Evolutionary conservation across 2,113 vertebrate genomes (phyloP), one percentile per base, ranked within the genome.

Genomic region (Genyomyrus donnyi): DNA sequence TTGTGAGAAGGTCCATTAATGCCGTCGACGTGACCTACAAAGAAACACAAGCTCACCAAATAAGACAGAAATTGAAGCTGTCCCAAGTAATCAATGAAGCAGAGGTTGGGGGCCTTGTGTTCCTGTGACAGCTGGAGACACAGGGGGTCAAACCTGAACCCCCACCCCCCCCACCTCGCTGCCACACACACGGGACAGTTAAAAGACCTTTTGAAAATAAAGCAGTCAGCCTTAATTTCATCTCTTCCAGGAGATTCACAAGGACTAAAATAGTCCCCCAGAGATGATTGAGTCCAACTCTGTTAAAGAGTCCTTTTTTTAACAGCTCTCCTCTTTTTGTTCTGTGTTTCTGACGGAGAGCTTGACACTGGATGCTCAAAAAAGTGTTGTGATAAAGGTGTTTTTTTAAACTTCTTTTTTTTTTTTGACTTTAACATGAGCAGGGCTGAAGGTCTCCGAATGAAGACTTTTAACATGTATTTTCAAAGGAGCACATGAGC

Each of bases 221-320:
- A 91, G 49, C 56, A 91, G 90, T 89, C 90, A 89, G 88, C 46
- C 83, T 83, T 87, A 45, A 89, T 91, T 91, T 89, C 48, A 39
- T 77, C 84, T 86, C 62, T 87, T 89, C 49, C 90, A 13, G 85
- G 50, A 45, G 74, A 66, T 49, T 85, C 87, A 35, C 77, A 62
- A 50, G 88, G 42, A 74, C 48, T 74, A 80, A 80, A 90, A 77
- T 21, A 46, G 66, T 56, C 58, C 85, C 89, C 58, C 17, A 10
- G 58, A 56, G 39, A 66, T 80, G 86, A 90, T 88, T 80, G 90
- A 90, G 90, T 90, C 77, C 80, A 70, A 92, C 93, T 95, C 93
- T 93, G 91, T 94, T 94, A 93, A 93, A 93, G 93, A 91, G 91
- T 90, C 90, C 46, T 89, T 92, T 91, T 21, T 80, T 80, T 80